These are phyloP conservation scores for Typhlichthys eigenmanni DNA, from an alignment of 2,797 vertebrate genomes.

Conservation along the genomic window DNA sequence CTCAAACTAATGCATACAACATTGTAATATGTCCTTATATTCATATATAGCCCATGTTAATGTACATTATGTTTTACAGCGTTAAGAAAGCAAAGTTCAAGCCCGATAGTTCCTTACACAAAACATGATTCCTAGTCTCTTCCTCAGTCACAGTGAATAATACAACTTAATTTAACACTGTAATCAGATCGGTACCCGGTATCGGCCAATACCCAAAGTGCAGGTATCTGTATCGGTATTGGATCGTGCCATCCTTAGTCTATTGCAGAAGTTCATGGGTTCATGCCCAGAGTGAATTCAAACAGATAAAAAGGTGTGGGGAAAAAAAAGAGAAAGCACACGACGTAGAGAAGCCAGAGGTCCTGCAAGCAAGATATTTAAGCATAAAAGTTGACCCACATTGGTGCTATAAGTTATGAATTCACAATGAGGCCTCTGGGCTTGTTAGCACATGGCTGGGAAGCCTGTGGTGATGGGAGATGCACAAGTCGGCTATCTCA, in stretches of 20 bases:
- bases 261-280: conserved; percentile 11
- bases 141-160: no score
- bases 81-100: no score
- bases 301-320: conserved; percentile 38
- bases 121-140: no score
- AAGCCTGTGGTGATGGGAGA: conserved; percentile 58
- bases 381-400: conserved; percentile 65
- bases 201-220: no score
- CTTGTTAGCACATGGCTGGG: conserved; percentile 69
- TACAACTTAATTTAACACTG: no score
- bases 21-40: no score
- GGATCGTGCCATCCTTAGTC: neutral
- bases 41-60: no score
- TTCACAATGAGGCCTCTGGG: conserved; percentile 65
- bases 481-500: conserved; percentile 56
- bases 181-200: no score
- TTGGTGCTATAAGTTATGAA: conserved; percentile 62
- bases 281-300: neutral
- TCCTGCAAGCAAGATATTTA: conserved; percentile 9
- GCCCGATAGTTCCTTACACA: no score
- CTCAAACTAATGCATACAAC: no score
- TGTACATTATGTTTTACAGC: no score
- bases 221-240: no score
- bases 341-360: neutral
- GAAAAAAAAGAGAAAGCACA: conserved; percentile 9